Conservation (phyloP, 64 coral and sea anemone species). For the Orbicella faveolata region DNA sequence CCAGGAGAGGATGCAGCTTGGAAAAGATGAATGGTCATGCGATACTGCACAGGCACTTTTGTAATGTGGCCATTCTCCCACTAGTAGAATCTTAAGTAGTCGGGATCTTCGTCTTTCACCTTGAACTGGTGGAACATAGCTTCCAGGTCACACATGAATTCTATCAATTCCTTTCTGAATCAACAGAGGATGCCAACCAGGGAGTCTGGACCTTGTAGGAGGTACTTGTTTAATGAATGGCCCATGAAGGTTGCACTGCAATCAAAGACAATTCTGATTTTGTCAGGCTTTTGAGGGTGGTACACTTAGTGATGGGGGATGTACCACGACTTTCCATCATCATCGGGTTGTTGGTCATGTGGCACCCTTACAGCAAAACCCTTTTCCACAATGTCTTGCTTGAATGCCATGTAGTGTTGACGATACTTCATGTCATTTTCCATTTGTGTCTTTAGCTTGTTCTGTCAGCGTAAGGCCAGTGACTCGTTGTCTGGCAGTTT, state of each 20-base stretch:
- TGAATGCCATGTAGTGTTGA: slow-evolving; percentile 4
- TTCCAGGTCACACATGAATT: background rate
- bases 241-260: slow-evolving; percentile 1
- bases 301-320: slow-evolving; percentile 18
- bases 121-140: background rate
- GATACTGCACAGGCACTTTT: background rate
- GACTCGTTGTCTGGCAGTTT: background rate
- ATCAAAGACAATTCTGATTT: background rate
- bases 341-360: background rate
- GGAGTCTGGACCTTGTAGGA: background rate
- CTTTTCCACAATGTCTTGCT: background rate
- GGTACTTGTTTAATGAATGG: too few relatives aligned
- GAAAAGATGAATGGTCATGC: background rate
- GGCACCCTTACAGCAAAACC: slow-evolving; percentile 10
- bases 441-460: background rate
- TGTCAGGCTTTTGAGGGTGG: slow-evolving; percentile 14
- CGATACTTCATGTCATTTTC: background rate
- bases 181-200: background rate
- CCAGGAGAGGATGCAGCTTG: background rate
- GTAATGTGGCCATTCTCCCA: background rate
- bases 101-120: background rate
- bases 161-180: background rate
- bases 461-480: background rate
- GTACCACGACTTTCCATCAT: slow-evolving; percentile 13
- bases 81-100: background rate